These are phyloP conservation scores for Onychomys torridus DNA, from an alignment of 2,797 vertebrate genomes.

Conservation along the genomic window DNA sequence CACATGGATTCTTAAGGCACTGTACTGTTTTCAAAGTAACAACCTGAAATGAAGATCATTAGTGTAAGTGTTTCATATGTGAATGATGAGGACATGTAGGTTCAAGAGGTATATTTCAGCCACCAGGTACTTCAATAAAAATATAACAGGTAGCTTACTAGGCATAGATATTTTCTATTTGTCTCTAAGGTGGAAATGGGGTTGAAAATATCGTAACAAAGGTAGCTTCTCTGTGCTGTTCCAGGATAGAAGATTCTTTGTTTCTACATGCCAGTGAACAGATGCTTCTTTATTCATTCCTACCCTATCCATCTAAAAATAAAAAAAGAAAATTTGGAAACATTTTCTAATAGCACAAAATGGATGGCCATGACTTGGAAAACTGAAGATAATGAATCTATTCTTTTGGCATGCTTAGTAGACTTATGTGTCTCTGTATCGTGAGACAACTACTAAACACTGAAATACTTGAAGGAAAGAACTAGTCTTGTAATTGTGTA, in stretches of 20 bases:
- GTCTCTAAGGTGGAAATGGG: conserved; percentile 9
- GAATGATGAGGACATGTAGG: conserved; percentile 52
- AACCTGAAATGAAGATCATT: conserved; percentile 74
- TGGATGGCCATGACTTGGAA: not conserved
- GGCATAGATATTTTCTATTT: conserved; percentile 46
- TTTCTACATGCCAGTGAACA: conserved; percentile 13
- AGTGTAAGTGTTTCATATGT: conserved; percentile 57
- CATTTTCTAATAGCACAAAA: conserved; percentile 42
- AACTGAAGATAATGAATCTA: conserved; percentile 22
- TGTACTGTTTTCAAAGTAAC: conserved; percentile 72
- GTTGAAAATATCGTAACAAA: conserved; percentile 24
- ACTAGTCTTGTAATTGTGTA: not conserved
- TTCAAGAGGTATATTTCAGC: conserved; percentile 63
- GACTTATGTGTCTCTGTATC: not conserved
- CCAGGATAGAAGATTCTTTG: conserved; percentile 1
- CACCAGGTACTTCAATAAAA: not conserved
- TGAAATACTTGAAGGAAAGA: not conserved
- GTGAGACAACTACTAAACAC: not conserved
- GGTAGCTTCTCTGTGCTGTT: conserved; percentile 6
- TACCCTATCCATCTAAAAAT: conserved; percentile 9
- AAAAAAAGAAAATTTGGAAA: conserved; percentile 32
- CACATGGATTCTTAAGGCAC: conserved; percentile 66
- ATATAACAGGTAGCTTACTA: conserved; percentile 19
- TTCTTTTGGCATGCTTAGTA: conserved; percentile 9
- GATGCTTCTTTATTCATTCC: conserved; percentile 25